phyloP scores from a whole-genome alignment of 2,888 invertebrate genomes.

The Euproctis similis region DNA sequence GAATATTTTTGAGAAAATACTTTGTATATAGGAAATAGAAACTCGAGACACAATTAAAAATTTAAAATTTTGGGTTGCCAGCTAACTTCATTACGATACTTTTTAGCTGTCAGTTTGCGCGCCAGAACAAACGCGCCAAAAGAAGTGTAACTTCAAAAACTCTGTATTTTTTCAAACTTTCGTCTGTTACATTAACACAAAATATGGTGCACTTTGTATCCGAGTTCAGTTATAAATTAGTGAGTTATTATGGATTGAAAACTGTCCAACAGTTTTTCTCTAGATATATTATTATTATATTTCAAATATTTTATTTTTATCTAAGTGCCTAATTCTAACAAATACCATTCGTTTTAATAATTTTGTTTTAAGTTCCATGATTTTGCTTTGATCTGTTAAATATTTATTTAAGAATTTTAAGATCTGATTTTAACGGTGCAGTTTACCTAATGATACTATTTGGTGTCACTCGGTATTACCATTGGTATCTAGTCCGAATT shows the following conservation, averaged over 20 bases:
- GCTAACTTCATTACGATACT: too few relatives aligned
- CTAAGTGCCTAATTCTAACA: conserved; percentile 63
- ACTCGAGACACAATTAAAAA: too few relatives aligned
- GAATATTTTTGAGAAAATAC: too few relatives aligned
- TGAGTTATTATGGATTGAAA: conserved; percentile 37
- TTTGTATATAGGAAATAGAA: too few relatives aligned
- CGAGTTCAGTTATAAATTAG: conserved; percentile 36
- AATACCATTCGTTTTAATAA: conserved; percentile 62
- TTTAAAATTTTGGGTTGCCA: too few relatives aligned
- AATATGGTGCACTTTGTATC: conserved; percentile 56
- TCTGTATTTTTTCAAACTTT: conserved; percentile 6
- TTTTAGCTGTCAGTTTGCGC: too few relatives aligned
- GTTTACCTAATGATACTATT: too few relatives aligned
- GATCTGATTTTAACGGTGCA: conserved; percentile 63
- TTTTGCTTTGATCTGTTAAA: conserved; percentile 74
- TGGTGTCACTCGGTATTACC: conserved; percentile 21
- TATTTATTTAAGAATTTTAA: conserved; percentile 41
- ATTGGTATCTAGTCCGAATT: conserved; percentile 31
- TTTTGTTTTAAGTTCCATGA: conserved; percentile 62
- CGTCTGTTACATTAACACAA: conserved; percentile 26
- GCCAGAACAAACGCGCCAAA: too few relatives aligned
- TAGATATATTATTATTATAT: conserved; percentile 68
- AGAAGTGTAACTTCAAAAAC: too few relatives aligned
- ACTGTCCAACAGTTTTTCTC: conserved; percentile 61
- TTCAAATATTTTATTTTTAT: conserved; percentile 55